Evolutionary conservation across 2,888 invertebrate genomes (phyloP), one percentile per base, ranked within the genome.

Genomic region (Drosophila formosana): DNA sequence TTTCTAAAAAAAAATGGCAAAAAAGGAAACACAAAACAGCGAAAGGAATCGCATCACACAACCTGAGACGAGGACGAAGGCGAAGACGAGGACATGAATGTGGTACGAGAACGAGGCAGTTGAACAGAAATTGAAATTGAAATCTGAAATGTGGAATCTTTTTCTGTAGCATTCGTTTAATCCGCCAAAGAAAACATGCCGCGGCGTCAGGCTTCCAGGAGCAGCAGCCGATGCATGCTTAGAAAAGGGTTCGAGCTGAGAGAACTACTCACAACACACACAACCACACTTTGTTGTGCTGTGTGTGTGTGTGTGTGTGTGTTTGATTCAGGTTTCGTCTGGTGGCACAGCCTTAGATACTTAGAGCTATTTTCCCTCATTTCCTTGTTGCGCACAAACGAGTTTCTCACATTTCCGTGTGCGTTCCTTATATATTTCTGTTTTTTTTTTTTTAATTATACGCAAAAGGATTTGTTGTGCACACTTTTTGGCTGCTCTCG

Each of bases 161-260:
- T 80, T 82, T 71, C 81, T 83, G 84, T 81, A 67, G 79, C 82
- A 77, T 60, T 66, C 61, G 67, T 69, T 77, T 85, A 85, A 85
- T 82, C 86, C 80, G 72, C 30, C 72, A 85, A 82, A 85, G 88
- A 71, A 88, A 84, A 88, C 87, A 83, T 82, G 84, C 83, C 80
- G 80, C 85, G 67, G 56, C 51, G 28, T 52, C 52, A 41, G 4
- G 34, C 34, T 11, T 11, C 37, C 30, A 30, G 30, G 41, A 34
- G 34, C 41, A 13, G n/a, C 5, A 13, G n/a, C 23, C 34, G 50
- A 7, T 50, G 50, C 34, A 26, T 52, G 28, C 39, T 26, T 11
- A n/a, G 4, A 34, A 61, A 72, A 67, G 66, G 72, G 61, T 66
- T 72, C 51, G 23, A 30, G 11, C 28, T 32, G 26, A 13, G 49